A percentile compares a stretch with the other conserved stretches of the same genome.
Conservation (phyloP, 1,140 invertebrate genomes). For the Procambarus virginalis region DNA sequence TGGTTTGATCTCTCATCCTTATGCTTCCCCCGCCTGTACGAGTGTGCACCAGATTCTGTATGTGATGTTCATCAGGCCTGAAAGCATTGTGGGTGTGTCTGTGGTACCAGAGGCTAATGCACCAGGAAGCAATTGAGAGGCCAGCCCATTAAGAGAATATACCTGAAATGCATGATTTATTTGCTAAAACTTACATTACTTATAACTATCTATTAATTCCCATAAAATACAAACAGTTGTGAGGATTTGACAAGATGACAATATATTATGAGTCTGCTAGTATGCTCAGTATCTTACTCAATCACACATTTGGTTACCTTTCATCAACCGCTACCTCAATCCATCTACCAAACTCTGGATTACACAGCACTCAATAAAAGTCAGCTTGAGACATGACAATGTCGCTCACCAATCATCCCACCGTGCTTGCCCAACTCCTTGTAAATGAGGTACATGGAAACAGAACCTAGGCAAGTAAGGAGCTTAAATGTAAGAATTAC, state of each 20-base stretch:
- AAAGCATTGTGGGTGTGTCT: no score
- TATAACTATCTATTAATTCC: not conserved
- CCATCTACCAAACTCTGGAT: not conserved
- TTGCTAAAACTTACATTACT: not conserved
- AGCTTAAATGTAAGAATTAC: not conserved
- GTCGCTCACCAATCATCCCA: conserved; percentile 44
- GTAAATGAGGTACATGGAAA: conserved; percentile 38
- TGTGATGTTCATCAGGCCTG: no score
- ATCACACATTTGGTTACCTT: not conserved
- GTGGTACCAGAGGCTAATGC: no score
- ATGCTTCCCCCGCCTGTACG: no score
- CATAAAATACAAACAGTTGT: not conserved
- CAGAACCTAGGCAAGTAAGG: conserved; percentile 42
- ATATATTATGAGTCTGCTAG: not conserved
- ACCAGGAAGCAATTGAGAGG: no score
- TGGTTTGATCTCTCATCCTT: no score
- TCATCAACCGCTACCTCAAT: not conserved
- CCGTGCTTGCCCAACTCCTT: conserved; percentile 50
- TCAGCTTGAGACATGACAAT: not conserved
- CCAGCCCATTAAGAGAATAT: no score
- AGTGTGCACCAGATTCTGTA: no score
- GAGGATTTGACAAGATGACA: not conserved
- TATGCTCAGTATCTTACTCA: not conserved
- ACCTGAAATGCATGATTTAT: no score
- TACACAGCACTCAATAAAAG: not conserved